phyloP scores from a whole-genome alignment of 2,797 vertebrate genomes.

The Ara ararauna region DNA sequence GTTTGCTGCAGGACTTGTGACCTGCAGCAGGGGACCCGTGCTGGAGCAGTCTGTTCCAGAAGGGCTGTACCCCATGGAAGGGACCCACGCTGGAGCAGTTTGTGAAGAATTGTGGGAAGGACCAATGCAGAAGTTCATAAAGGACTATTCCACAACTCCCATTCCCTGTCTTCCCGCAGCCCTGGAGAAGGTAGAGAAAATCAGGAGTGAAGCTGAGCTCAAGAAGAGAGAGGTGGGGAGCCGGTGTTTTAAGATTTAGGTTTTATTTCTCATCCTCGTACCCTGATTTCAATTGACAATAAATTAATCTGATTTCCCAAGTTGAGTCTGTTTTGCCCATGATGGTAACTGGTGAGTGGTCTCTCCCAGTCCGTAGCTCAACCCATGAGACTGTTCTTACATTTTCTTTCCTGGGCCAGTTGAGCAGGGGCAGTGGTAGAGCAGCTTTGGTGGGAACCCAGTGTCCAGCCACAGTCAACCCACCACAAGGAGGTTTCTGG shows the following conservation, averaged over 20 bases:
- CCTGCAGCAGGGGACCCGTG: rapidly evolving
- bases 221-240: neutral
- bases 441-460: neutral
- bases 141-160: neutral
- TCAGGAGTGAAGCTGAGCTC: neutral
- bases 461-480: neutral
- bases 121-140: neutral
- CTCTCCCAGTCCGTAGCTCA: neutral
- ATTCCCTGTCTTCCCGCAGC: neutral
- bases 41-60: neutral
- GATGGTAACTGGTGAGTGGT: neutral
- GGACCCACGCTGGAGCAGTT: neutral
- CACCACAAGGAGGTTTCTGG: neutral
- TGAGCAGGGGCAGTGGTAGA: neutral
- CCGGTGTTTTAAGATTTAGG: neutral
- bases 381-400: neutral
- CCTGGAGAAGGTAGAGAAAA: neutral
- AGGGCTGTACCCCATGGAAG: neutral
- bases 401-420: neutral
- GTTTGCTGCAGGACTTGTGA: neutral
- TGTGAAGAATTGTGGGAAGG: neutral
- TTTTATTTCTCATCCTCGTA: neutral
- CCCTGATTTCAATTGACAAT: neutral
- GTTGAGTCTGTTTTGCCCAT: neutral
- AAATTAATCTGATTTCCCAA: neutral